Evolutionary conservation across 2,797 vertebrate genomes (phyloP).

Genomic region (Siniperca undulata): DNA sequence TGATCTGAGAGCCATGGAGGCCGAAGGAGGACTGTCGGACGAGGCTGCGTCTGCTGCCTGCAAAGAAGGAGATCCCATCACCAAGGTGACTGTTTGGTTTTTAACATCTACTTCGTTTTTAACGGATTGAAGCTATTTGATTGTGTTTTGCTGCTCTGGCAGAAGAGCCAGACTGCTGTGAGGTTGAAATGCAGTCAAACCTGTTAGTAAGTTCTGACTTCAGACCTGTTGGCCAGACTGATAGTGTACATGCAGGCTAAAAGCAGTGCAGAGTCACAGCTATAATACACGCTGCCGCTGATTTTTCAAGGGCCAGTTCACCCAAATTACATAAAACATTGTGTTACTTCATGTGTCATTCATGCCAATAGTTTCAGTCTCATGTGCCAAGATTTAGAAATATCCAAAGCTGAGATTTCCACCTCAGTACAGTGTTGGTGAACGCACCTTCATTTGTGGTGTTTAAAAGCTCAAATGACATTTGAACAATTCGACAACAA

Average conservation of each 20-base stretch:
- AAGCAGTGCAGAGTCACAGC: too few species aligned
- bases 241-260: not conserved
- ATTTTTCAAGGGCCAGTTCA: too few species aligned
- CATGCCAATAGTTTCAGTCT: not conserved
- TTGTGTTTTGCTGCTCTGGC: not conserved
- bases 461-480: not conserved
- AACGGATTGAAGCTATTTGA: not conserved
- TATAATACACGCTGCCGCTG: too few species aligned
- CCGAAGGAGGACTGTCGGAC: conserved; percentile 66
- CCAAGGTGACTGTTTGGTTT: conserved; percentile 65
- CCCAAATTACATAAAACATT: not conserved
- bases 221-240: not conserved
- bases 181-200: conserved; percentile 29
- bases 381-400: not conserved
- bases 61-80: conserved; percentile 75
- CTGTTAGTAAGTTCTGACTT: conserved; percentile 2
- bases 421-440: not conserved
- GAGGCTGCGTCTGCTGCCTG: conserved; percentile 69
- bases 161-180: not conserved
- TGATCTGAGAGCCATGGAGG: conserved; percentile 60
- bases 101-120: rapidly evolving
- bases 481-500: not conserved
- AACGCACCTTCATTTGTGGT: not conserved
- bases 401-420: not conserved
- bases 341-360: not conserved